Evolutionary conservation across 2,113 vertebrate species (phyloP).

Genomic region (Tichodroma muraria): DNA sequence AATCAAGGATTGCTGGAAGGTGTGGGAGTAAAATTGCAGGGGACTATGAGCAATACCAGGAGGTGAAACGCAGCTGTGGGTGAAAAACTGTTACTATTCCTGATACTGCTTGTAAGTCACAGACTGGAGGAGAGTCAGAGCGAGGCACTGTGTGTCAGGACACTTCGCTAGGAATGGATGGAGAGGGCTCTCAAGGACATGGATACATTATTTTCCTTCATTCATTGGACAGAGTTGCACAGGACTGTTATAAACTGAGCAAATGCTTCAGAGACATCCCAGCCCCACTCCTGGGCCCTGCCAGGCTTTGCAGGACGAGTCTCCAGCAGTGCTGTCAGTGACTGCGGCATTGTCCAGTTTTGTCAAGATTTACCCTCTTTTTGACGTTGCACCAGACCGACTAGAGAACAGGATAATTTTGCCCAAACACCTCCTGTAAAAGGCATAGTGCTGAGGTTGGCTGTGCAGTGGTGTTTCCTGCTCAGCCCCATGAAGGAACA

Average conservation of each 20-base stretch:
- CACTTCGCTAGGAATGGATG: background rate
- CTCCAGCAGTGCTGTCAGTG: no score
- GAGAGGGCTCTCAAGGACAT: background rate
- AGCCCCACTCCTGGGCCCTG: no score
- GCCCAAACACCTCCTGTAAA: background rate
- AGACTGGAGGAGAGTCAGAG: background rate
- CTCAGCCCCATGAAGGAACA: background rate
- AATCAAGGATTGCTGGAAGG: background rate
- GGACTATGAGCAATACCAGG: background rate
- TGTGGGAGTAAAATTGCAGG: background rate
- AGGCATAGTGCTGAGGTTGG: background rate
- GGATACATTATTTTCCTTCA: background rate
- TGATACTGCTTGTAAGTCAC: background rate
- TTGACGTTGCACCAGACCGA: background rate
- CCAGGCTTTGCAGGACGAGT: background rate
- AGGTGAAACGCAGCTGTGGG: background rate
- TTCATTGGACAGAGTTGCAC: background rate
- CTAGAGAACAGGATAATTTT: background rate
- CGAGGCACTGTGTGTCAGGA: accelerated
- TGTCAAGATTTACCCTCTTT: background rate
- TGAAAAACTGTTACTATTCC: background rate
- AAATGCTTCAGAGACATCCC: background rate
- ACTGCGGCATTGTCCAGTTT: background rate
- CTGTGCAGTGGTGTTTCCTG: background rate
- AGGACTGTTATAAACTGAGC: background rate